Percentiles rank a stretch among this genome's conserved stretches.
Conservation (phyloP, 1,140 invertebrate genomes). For the Harpegnathos saltator region DNA sequence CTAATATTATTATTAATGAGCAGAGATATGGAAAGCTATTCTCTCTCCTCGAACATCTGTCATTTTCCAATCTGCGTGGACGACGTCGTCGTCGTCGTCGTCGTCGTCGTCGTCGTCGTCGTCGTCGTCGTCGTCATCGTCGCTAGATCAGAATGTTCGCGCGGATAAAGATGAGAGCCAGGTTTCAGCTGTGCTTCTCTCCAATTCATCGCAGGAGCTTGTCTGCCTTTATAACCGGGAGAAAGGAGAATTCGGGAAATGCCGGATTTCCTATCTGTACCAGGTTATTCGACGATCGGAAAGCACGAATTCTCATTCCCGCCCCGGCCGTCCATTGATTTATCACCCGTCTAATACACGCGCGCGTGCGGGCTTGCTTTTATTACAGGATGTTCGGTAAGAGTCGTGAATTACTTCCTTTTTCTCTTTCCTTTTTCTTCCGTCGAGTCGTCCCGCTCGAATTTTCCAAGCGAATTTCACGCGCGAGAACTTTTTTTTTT, state of each 20-base stretch:
- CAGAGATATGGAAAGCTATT: background rate
- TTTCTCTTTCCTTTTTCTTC: too few relatives aligned
- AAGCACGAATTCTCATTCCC: background rate
- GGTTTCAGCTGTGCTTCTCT: background rate
- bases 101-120: background rate
- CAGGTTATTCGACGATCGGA: background rate
- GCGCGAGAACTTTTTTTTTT: too few relatives aligned
- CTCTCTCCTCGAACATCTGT: background rate
- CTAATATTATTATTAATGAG: background rate
- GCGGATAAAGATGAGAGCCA: background rate
- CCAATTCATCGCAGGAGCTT: constrained; percentile 1
- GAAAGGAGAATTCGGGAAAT: background rate
- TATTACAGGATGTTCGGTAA: background rate
- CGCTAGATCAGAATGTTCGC: background rate
- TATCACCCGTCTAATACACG: constrained; percentile 1
- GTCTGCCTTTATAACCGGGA: background rate
- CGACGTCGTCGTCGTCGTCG: background rate
- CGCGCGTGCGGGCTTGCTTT: background rate
- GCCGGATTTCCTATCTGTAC: background rate
- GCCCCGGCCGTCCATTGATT: background rate
- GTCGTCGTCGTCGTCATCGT: too few relatives aligned
- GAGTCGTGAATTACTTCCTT: background rate
- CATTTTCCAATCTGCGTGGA: background rate
- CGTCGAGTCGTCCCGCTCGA: too few relatives aligned
- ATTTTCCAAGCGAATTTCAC: too few relatives aligned